Base-by-base conservation (phyloP, 2,888 invertebrate species). In the Argynnis bischoffii region DNA sequence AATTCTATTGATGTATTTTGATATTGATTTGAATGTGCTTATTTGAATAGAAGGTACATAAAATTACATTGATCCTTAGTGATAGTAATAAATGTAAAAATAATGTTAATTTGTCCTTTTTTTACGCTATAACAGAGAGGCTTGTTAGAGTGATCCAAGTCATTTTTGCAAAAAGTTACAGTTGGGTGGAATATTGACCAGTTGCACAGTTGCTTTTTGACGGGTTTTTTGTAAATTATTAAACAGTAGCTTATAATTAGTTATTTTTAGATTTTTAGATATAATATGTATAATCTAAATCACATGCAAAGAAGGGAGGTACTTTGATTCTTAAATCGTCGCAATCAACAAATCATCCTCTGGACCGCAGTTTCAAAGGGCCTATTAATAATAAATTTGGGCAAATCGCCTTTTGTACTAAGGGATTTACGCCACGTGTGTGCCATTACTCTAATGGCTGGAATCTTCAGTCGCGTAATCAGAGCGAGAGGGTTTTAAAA, bases 361-460 rank as follows among this genome's bases (percentile, higher is more conserved):
- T 81, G 83, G 79, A 81, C 86, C 85, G 79, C 80, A 76, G 74
- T 82, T 85, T 85, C 84, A 88, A 88, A 87, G 85, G 81, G 85
- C 77, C 80, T 87, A 90, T 92, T 90, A 89, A 92, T 90, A 88
- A 90, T 90, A 84, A 87, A 92, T 90, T 90, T 85, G 88, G 89
- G 83, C 79, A 90, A 91, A 92, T 90, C 89, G 88, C 81, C 87
- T 90, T 89, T 88, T 86, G 87, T 86, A 82, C 86, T 86, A 85
- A 89, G 90, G 92, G 92, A 90, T 90, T 91, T 90, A 73, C 76
- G 91, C 88, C 92, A 90, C 92, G 92, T 90, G 92, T 88, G 80
- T 75, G 74, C 87, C 89, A 92, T 92, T 92, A 91, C 81, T 76
- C 83, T 92, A 91, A 92, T 92, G 88, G 87, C 76, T 79, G 83